Conservation (phyloP, 2,797 vertebrate species). For the Cichlasoma orientale region DNA sequence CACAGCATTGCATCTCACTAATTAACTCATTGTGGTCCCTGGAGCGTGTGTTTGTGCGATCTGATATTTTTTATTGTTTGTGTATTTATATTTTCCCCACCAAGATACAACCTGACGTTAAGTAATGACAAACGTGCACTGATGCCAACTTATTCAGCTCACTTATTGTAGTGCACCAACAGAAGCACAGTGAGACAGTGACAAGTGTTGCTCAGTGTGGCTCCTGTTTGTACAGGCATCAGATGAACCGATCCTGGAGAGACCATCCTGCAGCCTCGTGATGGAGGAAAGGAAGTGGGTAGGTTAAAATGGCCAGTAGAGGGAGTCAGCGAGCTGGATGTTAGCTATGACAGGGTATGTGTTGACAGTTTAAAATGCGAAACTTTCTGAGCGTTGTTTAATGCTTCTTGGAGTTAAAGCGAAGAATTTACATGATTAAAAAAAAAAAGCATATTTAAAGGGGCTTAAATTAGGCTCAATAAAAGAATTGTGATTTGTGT, state of each 20-base stretch:
- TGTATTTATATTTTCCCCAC: slow-evolving; percentile 45
- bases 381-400: not conserved
- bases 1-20: slow-evolving; percentile 48
- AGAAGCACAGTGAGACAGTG: slow-evolving; percentile 10
- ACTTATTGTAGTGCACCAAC: slow-evolving; percentile 51
- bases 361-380: slow-evolving; percentile 6
- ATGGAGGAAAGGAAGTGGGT: not conserved
- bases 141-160: slow-evolving; percentile 44
- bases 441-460: not conserved
- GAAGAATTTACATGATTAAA: not conserved
- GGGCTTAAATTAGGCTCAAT: not conserved
- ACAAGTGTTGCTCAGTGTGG: not conserved
- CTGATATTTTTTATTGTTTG: slow-evolving; percentile 42
- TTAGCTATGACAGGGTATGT: slow-evolving; percentile 41
- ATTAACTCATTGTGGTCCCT: slow-evolving; percentile 64
- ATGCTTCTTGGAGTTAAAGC: not conserved
- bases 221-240: not conserved
- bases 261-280: not conserved
- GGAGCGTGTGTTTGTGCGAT: slow-evolving; percentile 56
- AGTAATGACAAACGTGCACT: slow-evolving; percentile 41
- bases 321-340: slow-evolving; percentile 37
- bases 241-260: not conserved
- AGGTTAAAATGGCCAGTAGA: slow-evolving; percentile 49
- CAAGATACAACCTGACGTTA: slow-evolving; percentile 17
- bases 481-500: not conserved